Evolutionary conservation across 2,113 vertebrate species (phyloP).

Genomic region (Gnathonemus echidnorhynchus): DNA sequence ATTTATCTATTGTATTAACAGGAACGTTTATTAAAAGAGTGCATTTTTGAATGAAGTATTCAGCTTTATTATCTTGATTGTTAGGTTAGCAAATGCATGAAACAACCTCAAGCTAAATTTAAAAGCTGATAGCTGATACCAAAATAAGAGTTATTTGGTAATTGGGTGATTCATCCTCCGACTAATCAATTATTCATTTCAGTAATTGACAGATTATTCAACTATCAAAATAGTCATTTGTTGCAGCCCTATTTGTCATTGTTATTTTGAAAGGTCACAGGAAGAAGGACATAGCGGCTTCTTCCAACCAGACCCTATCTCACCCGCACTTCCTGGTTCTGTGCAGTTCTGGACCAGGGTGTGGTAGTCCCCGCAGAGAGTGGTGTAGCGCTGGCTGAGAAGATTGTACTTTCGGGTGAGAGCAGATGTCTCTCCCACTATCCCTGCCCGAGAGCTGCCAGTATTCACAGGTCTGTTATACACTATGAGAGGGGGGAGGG

Average conservation of each 20-base stretch:
- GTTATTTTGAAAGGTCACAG: neutral
- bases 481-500: conserved; percentile 10
- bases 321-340: conserved; percentile 23
- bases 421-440: conserved; percentile 2
- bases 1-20: too few species aligned
- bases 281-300: neutral
- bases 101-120: too few species aligned
- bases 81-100: too few species aligned
- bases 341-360: conserved; percentile 39
- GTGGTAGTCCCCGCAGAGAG: conserved; percentile 40
- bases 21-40: too few species aligned
- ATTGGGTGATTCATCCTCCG: too few species aligned
- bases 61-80: too few species aligned
- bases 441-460: neutral
- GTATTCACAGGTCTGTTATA: conserved; percentile 5
- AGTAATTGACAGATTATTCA: too few species aligned
- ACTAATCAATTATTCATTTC: too few species aligned
- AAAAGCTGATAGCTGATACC: too few species aligned
- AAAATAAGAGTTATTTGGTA: too few species aligned
- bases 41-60: too few species aligned
- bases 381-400: conserved; percentile 33
- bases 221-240: too few species aligned
- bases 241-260: neutral
- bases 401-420: conserved; percentile 31
- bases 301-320: neutral